phyloP scores from a whole-genome alignment of 2,888 invertebrate genomes.

The Ophion ventricosus region DNA sequence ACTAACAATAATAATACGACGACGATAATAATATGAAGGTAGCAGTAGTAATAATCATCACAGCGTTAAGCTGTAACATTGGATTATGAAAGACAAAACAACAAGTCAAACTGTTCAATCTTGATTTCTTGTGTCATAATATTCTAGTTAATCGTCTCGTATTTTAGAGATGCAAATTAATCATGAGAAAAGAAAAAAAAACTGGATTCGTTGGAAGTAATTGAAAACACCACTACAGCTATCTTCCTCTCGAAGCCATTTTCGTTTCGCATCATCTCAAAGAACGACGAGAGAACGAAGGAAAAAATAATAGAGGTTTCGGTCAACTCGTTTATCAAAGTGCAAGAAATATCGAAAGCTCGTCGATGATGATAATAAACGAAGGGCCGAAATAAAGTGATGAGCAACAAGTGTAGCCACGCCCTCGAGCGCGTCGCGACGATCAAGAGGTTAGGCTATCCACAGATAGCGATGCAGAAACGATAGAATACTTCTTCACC shows the following conservation, averaged over 20 bases:
- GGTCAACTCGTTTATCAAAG: not conserved
- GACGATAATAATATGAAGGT: no score
- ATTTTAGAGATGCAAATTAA: not conserved
- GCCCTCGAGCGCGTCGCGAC: not conserved
- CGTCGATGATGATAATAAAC: not conserved
- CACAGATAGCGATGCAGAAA: not conserved
- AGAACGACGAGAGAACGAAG: not conserved
- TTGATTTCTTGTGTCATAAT: not conserved
- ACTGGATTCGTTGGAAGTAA: not conserved
- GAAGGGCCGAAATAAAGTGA: not conserved
- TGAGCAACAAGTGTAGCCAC: not conserved
- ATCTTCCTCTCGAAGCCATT: not conserved
- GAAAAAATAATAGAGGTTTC: no score
- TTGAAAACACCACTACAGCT: not conserved
- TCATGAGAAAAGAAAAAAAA: not conserved
- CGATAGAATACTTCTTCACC: constrained; percentile 18
- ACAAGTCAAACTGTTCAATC: not conserved
- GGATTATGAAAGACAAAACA: not conserved
- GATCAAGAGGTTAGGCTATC: constrained; percentile 54
- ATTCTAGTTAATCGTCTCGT: not conserved
- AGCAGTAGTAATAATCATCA: no score
- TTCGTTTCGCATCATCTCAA: not conserved
- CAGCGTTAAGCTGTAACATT: not conserved
- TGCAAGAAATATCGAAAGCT: not conserved
- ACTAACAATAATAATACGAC: not conserved